These are phyloP conservation scores for Dysmachus trigonus DNA, from an alignment of 2,888 invertebrate species.

Conservation along the genomic window DNA sequence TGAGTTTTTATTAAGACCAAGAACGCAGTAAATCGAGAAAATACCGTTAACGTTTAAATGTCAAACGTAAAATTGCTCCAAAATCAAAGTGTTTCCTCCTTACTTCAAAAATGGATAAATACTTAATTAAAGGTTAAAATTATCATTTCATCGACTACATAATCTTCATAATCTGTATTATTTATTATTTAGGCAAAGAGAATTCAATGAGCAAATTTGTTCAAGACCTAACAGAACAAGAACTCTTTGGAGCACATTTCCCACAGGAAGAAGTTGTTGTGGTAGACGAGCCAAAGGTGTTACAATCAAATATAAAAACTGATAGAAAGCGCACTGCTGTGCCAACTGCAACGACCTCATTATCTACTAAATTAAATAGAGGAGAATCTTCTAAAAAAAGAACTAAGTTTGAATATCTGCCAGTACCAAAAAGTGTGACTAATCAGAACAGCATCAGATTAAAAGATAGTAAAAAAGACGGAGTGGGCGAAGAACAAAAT, in stretches of 20 bases:
- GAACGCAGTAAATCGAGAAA: background rate
- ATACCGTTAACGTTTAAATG: background rate
- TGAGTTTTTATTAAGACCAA: background rate
- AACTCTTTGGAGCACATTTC: background rate
- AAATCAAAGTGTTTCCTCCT: background rate
- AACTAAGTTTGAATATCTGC: background rate
- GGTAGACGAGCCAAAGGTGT: background rate
- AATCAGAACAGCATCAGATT: background rate
- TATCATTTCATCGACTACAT: background rate
- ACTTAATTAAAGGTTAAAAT: background rate
- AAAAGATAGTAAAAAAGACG: background rate
- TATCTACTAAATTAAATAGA: background rate
- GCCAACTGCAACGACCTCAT: background rate
- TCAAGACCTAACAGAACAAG: background rate
- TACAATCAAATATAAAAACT: background rate
- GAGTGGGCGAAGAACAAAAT: background rate
- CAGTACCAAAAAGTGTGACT: background rate
- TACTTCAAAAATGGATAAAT: background rate
- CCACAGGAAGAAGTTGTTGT: background rate
- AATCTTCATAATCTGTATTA: background rate
- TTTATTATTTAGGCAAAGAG: background rate
- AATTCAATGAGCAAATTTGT: constrained; percentile 18
- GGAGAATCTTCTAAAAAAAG: background rate
- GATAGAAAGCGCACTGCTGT: background rate
- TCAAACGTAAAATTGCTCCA: background rate